Conservation (phyloP, 2,113 vertebrate genomes). For the Chionomys nivalis region DNA sequence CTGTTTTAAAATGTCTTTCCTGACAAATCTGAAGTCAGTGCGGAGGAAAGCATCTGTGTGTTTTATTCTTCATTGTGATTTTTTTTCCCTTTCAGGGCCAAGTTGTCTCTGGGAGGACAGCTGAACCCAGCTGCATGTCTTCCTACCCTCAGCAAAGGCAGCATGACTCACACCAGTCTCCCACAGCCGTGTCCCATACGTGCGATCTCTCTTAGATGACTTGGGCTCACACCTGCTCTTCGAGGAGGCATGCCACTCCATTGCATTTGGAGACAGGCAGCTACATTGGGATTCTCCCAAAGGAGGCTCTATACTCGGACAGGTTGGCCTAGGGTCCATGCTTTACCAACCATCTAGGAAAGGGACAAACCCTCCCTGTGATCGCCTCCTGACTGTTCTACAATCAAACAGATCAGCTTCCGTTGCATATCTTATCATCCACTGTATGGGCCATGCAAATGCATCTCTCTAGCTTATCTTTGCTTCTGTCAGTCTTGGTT, state of each 20-base stretch:
- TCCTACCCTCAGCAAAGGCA: not conserved
- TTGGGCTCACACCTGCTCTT: not conserved
- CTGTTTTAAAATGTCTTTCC: not conserved
- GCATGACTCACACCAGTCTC: not conserved
- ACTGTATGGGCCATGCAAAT: no score
- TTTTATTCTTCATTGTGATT: not conserved
- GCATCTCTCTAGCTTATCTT: not conserved
- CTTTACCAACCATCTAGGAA: not conserved
- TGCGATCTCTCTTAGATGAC: not conserved
- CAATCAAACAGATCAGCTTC: not conserved
- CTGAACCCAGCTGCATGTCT: not conserved
- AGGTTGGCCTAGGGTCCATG: not conserved
- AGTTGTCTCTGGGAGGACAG: not conserved
- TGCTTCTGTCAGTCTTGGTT: not conserved
- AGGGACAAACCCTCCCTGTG: not conserved
- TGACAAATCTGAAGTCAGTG: not conserved
- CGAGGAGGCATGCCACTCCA: not conserved
- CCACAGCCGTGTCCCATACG: not conserved
- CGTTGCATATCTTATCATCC: not conserved
- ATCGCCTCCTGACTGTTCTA: not conserved
- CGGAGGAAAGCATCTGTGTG: not conserved
- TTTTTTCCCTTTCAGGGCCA: not conserved
- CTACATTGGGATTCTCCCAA: not conserved
- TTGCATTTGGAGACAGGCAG: not conserved
- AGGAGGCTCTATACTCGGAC: not conserved